Conservation (phyloP, 1,140 invertebrate genomes). For the Papilio xuthus region DNA sequence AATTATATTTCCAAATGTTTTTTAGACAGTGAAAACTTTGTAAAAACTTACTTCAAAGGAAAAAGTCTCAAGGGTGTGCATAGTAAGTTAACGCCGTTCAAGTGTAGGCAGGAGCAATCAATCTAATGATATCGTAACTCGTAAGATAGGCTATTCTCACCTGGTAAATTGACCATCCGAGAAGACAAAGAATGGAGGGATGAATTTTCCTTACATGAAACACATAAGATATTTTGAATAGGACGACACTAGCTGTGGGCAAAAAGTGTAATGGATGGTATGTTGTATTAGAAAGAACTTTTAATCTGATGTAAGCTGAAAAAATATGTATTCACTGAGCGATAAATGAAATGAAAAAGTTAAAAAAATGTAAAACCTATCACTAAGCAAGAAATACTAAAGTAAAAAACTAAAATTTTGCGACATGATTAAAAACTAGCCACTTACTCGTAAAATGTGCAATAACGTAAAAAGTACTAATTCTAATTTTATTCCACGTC, state of each 20-base stretch:
- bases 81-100: neutral
- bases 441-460: neutral
- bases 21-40: too few relatives aligned
- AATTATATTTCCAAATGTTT: too few relatives aligned
- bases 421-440: neutral
- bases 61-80: slow-evolving; percentile 27
- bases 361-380: too few relatives aligned
- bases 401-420: neutral
- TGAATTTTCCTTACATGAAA: neutral
- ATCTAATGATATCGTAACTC: slow-evolving; percentile 21
- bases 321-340: neutral
- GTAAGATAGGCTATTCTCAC: neutral
- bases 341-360: too few relatives aligned
- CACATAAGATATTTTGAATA: neutral
- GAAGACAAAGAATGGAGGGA: neutral
- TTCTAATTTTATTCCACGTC: slow-evolving; percentile 8
- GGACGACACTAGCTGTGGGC: neutral
- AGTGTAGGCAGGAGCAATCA: slow-evolving; percentile 15
- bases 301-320: neutral
- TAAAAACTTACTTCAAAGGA: slow-evolving; percentile 16
- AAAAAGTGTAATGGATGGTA: neutral
- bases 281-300: neutral
- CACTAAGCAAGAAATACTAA: neutral
- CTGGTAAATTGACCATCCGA: slow-evolving; percentile 19
- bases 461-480: neutral